Percentiles rank a stretch among this genome's conserved stretches.
phyloP scores from a whole-genome alignment of 2,113 vertebrate genomes.

The Oreochromis tanganicae region DNA sequence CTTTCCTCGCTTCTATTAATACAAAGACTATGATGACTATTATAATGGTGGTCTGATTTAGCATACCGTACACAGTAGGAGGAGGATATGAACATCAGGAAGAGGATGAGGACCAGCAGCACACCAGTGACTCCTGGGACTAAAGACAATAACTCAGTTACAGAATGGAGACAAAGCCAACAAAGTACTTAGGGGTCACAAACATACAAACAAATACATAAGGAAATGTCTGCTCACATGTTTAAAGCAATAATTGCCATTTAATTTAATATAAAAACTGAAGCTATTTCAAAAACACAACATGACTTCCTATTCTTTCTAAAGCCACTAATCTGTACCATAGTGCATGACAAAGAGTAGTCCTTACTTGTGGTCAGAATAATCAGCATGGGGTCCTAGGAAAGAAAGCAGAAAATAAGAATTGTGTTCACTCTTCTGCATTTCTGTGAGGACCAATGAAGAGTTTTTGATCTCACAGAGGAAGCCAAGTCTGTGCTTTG shows the following conservation, averaged over 20 bases:
- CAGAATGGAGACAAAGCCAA: neutral
- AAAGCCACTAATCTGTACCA: neutral
- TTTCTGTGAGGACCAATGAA: neutral
- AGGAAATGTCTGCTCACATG: neutral
- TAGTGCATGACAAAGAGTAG: neutral
- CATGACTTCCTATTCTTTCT: neutral
- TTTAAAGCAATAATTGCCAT: neutral
- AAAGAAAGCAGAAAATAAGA: neutral
- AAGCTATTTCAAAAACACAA: neutral
- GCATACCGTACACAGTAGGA: conserved; percentile 86
- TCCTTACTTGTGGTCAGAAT: conserved; percentile 85
- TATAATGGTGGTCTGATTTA: neutral
- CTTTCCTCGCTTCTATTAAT: neutral
- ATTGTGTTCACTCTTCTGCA: neutral
- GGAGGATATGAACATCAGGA: conserved; percentile 92
- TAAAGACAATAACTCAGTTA: conserved; percentile 43
- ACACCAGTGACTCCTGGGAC: conserved; percentile 92
- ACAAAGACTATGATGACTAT: neutral
- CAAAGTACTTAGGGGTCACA: neutral
- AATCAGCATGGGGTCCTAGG: conserved; percentile 85
- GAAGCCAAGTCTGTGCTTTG: neutral
- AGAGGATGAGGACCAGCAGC: conserved; percentile 89
- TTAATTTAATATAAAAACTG: neutral
- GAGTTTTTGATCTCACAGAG: neutral
- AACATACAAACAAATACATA: neutral